Conservation (phyloP, 2,113 vertebrate species). For the Odocoileus hemionus region DNA sequence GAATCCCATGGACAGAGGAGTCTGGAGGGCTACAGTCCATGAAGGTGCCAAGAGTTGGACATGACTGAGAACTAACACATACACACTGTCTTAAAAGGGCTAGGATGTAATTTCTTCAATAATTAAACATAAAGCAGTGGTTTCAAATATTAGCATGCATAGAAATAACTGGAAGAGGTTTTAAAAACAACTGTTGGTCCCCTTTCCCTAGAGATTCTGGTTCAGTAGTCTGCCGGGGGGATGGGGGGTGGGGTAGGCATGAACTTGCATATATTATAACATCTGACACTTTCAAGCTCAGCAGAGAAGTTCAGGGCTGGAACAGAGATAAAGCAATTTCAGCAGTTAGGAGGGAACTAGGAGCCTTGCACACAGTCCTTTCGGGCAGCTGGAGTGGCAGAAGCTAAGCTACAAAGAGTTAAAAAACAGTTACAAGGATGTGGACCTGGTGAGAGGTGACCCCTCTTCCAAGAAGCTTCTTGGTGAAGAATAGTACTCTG, state of each 20-base stretch:
- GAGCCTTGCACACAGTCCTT: not conserved
- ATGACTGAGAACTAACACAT: not conserved
- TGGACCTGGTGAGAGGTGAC: not conserved
- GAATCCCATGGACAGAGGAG: not conserved
- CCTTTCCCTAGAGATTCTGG: not conserved
- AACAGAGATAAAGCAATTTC: not conserved
- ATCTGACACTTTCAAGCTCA: not conserved
- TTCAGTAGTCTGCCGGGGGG: not conserved
- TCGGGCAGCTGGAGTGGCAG: accelerated
- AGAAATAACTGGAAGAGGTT: not conserved
- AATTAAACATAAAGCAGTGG: not conserved
- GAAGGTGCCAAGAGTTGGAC: not conserved
- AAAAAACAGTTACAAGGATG: not conserved
- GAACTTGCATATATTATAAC: not conserved
- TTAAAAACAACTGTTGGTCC: not conserved
- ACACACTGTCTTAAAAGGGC: not conserved
- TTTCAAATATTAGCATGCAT: not conserved
- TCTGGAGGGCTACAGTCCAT: not conserved
- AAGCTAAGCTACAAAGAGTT: not conserved
- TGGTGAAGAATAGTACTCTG: not conserved
- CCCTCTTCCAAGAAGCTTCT: not conserved
- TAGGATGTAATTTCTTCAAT: not conserved
- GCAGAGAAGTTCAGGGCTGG: not conserved
- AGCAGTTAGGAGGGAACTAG: not conserved
- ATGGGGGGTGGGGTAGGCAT: too few relatives aligned